Conservation (phyloP, 2,888 invertebrate species). For the Parnassius apollo region DNA sequence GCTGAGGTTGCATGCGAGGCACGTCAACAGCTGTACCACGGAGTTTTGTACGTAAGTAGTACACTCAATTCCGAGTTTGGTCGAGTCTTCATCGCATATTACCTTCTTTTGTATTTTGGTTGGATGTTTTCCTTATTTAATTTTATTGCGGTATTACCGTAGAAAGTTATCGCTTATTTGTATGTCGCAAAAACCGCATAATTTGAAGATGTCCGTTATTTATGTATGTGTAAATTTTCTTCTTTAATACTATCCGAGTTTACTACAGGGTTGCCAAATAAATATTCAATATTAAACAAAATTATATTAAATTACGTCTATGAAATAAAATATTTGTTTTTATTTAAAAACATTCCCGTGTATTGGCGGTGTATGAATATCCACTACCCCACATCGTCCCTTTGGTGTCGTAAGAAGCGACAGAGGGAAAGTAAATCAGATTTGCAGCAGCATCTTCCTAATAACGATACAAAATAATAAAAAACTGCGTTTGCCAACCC, state of each 20-base stretch:
- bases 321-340: background rate
- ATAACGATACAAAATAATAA: no score
- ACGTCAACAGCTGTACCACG: conserved; percentile 5
- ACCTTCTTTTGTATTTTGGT: conserved; percentile 1
- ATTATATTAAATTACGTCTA: no score
- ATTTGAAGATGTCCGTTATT: conserved; percentile 21
- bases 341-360: no score
- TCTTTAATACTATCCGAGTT: background rate
- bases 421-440: no score
- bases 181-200: conserved; percentile 1
- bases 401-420: no score
- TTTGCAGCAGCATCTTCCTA: no score
- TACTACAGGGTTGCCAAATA: background rate
- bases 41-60: background rate
- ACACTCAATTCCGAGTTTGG: conserved; percentile 13
- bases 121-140: conserved; percentile 7
- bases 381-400: no score
- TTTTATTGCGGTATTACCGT: conserved; percentile 14
- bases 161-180: conserved; percentile 21
- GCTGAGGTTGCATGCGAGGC: background rate
- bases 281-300: no score
- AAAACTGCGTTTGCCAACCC: no score
- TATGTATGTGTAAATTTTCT: background rate
- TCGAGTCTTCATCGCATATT: conserved; percentile 4
- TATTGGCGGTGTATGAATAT: no score